phyloP scores from a whole-genome alignment of 2,888 invertebrate species.

The Drosophila mimetica region DNA sequence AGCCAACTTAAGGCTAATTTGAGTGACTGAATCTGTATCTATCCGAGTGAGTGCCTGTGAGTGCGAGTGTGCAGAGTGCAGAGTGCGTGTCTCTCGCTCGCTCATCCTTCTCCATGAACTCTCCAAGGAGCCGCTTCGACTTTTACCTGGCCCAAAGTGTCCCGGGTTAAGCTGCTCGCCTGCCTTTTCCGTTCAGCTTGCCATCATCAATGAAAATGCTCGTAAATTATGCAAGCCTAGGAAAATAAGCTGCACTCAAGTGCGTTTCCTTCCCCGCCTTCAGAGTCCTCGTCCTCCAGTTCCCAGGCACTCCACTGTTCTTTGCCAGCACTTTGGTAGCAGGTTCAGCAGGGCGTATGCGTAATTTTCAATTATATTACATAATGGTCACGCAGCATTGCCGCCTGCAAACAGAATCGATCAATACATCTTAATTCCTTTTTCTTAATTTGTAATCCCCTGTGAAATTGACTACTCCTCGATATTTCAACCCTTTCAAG shows the following conservation, averaged over 20 bases:
- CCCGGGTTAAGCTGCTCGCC: constrained; percentile 38
- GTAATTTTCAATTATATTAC: constrained; percentile 44
- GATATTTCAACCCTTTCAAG: too few species aligned
- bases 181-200: constrained; percentile 37
- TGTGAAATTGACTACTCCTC: background rate
- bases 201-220: constrained; percentile 77
- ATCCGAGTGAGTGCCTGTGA: constrained; percentile 12
- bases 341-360: constrained; percentile 33
- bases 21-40: constrained; percentile 61
- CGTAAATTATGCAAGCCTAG: constrained; percentile 77
- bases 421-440: background rate
- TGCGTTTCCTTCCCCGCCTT: constrained; percentile 50
- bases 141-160: constrained; percentile 48
- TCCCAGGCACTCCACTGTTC: background rate
- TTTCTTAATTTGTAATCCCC: background rate
- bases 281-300: constrained; percentile 1
- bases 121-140: constrained; percentile 32
- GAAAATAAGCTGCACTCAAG: constrained; percentile 79
- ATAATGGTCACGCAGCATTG: constrained; percentile 19
- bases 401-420: background rate
- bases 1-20: constrained; percentile 75
- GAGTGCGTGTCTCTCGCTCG: constrained; percentile 50
- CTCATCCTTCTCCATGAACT: background rate
- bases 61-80: constrained; percentile 15
- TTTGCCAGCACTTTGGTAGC: constrained; percentile 27